Evolutionary conservation across 2,113 vertebrate genomes (phyloP).

Genomic region (Pteruthius melanotis): DNA sequence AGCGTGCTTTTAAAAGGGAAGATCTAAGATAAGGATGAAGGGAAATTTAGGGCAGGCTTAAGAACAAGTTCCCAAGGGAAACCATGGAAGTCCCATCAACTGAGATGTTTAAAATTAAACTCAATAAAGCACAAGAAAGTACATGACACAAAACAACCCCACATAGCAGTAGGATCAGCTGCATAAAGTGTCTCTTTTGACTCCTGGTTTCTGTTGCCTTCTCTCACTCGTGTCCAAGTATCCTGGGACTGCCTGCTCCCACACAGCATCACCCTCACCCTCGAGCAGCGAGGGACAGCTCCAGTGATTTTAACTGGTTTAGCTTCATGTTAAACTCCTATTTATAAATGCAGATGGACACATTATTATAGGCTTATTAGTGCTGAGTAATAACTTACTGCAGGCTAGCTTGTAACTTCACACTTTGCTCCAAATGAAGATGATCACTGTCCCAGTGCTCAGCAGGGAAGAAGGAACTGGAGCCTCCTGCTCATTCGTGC

Average conservation of each 20-base stretch:
- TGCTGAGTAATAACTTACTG: background rate
- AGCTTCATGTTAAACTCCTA: background rate
- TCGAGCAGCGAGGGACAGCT: background rate
- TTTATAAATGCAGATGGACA: background rate
- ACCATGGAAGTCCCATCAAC: background rate
- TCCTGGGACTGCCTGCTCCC: background rate
- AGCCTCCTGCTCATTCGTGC: background rate
- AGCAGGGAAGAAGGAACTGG: background rate
- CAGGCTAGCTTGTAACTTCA: background rate
- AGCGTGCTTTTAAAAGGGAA: conserved; percentile 24
- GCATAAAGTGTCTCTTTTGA: background rate
- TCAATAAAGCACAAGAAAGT: background rate
- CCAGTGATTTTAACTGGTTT: background rate
- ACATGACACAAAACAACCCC: background rate
- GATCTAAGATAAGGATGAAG: conserved; percentile 58
- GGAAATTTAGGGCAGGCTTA: conserved; percentile 16
- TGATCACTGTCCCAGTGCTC: background rate
- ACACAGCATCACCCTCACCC: background rate
- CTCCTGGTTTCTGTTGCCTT: background rate
- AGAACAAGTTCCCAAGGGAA: conserved; percentile 23
- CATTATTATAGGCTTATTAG: background rate
- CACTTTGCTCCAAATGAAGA: background rate
- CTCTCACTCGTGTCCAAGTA: background rate
- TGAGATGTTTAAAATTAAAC: background rate
- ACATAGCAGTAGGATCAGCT: background rate